Percentiles rank a stretch among this genome's conserved stretches.
Evolutionary conservation across 2,113 vertebrate species (phyloP).

Genomic region (Festucalex cinctus): DNA sequence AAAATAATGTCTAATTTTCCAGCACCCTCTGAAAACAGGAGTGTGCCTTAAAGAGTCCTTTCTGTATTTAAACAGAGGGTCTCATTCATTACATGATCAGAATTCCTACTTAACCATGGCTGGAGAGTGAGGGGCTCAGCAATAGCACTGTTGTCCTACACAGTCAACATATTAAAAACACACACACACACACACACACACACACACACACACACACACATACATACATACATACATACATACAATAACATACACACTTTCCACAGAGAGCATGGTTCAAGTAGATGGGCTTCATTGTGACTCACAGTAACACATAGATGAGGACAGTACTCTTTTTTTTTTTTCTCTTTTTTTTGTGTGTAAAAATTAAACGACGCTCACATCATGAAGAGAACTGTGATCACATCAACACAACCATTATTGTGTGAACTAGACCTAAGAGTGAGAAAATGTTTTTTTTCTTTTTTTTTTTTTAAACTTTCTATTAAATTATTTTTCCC

Average conservation of each 20-base stretch:
- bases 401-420: conserved; percentile 52
- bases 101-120: conserved; percentile 20
- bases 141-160: conserved; percentile 60
- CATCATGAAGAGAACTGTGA: conserved; percentile 53
- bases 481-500: conserved; percentile 41
- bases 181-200: conserved; percentile 25
- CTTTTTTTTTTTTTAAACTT: conserved; percentile 27
- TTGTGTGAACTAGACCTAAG: conserved; percentile 52
- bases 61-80: conserved; percentile 18
- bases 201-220: conserved; percentile 28
- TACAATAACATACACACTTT: conserved; percentile 41
- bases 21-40: conserved; percentile 35
- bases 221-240: conserved; percentile 30
- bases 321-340: conserved; percentile 58
- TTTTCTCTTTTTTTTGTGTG: too few species aligned
- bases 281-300: conserved; percentile 66
- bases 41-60: conserved; percentile 16
- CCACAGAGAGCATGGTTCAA: conserved; percentile 66
- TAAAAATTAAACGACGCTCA: conserved; percentile 55
- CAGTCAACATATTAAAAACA: conserved; percentile 10
- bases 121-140: conserved; percentile 58
- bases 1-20: conserved; percentile 14
- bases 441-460: conserved; percentile 44
- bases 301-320: conserved; percentile 66
- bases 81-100: conserved; percentile 10